These are phyloP conservation scores for Cyphomyrus plagiostoma DNA, from an alignment of 2,113 vertebrate species.

Conservation along the genomic window DNA sequence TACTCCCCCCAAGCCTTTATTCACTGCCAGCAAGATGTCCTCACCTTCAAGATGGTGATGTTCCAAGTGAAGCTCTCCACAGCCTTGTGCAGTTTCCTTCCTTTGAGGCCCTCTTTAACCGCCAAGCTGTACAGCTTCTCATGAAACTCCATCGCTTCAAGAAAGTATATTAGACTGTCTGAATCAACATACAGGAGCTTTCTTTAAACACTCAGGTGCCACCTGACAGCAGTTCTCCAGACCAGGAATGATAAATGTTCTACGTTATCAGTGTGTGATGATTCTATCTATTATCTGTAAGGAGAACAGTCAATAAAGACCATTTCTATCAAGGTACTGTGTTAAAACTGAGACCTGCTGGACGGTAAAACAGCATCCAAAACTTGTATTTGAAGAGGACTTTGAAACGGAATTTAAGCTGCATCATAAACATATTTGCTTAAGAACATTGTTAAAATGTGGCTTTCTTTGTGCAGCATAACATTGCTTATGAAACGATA, in stretches of 20 bases:
- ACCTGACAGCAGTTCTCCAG: not conserved
- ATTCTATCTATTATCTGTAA: not conserved
- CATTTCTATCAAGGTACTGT: not conserved
- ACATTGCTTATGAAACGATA: not conserved
- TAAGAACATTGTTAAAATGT: not conserved
- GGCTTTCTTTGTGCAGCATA: not conserved
- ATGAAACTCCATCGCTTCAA: slow-evolving; percentile 90
- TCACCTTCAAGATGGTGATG: slow-evolving; percentile 96
- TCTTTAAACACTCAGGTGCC: not conserved
- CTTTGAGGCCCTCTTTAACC: slow-evolving; percentile 87
- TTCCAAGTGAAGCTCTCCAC: slow-evolving; percentile 98
- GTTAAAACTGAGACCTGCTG: not conserved
- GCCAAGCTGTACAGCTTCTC: slow-evolving; percentile 85
- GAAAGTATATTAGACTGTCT: not conserved
- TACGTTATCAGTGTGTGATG: not conserved
- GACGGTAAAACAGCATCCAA: not conserved
- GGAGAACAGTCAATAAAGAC: not conserved
- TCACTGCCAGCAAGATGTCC: not conserved
- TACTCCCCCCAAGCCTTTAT: not conserved
- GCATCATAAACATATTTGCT: not conserved
- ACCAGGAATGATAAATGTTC: not conserved
- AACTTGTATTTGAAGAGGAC: not conserved
- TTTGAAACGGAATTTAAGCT: not conserved
- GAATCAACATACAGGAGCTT: not conserved
- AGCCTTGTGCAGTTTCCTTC: slow-evolving; percentile 86